Evolutionary conservation across 2,888 invertebrate genomes (phyloP).

Genomic region (Ormyrus nitidulus): DNA sequence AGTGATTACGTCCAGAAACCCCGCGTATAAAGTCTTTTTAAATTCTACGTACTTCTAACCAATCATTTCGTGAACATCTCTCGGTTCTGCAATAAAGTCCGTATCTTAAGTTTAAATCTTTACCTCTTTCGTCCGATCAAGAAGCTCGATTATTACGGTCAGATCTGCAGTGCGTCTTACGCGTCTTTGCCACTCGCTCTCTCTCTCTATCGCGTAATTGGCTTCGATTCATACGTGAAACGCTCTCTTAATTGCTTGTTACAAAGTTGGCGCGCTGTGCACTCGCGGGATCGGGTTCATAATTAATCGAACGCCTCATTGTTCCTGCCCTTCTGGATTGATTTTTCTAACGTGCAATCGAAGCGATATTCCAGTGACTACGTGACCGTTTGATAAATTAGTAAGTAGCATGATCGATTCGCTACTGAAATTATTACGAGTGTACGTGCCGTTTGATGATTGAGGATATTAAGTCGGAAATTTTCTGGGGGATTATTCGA

Average conservation of each 20-base stretch:
- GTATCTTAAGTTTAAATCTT: conserved; percentile 27
- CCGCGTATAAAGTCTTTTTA: too few relatives aligned
- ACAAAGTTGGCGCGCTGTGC: not conserved
- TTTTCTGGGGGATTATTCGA: not conserved
- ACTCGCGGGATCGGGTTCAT: not conserved
- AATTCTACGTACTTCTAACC: not conserved
- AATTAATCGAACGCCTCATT: not conserved
- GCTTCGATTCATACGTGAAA: conserved; percentile 10
- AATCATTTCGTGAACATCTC: not conserved
- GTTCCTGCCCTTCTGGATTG: conserved; percentile 24
- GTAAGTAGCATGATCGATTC: not conserved
- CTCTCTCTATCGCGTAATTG: conserved; percentile 13
- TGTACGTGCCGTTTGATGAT: not conserved
- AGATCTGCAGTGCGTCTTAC: not conserved
- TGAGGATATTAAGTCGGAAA: not conserved
- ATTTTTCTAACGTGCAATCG: not conserved
- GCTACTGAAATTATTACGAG: conserved; percentile 10
- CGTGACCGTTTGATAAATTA: conserved; percentile 13
- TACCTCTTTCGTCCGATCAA: not conserved
- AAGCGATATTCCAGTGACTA: not conserved
- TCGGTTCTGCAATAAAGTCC: not conserved
- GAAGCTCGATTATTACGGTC: not conserved
- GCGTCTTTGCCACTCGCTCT: not conserved
- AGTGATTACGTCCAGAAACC: too few relatives aligned
- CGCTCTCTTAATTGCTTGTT: conserved; percentile 45